Percentiles rank a stretch among this genome's conserved stretches.
These are phyloP conservation scores for Leiothrix lutea DNA, from an alignment of 2,113 vertebrate species.

Conservation along the genomic window DNA sequence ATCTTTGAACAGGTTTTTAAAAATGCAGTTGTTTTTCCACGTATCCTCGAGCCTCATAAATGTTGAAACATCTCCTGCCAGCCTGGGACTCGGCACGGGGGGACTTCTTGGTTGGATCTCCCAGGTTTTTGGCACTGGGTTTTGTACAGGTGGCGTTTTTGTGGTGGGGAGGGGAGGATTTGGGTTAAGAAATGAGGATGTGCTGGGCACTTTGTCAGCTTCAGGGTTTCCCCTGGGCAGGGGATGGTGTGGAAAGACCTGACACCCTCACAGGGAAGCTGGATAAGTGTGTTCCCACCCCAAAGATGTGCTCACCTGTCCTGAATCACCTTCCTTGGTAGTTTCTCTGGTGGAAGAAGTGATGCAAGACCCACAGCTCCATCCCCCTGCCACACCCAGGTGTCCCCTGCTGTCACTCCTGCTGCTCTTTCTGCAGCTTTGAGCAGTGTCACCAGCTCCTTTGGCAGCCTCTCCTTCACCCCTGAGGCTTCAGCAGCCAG, in stretches of 20 bases:
- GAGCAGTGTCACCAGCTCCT: background rate
- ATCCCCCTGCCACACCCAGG: background rate
- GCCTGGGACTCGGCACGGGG: background rate
- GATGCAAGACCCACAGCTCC: background rate
- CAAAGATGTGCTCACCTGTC: background rate
- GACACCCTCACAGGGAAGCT: background rate
- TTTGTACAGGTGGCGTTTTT: background rate
- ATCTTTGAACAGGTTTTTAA: background rate
- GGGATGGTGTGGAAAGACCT: background rate
- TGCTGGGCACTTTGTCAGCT: background rate
- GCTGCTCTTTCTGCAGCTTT: background rate
- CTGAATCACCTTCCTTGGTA: too few relatives aligned
- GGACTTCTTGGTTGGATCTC: background rate
- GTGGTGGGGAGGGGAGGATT: background rate
- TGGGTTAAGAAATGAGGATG: background rate
- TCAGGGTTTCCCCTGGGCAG: background rate
- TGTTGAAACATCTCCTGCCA: background rate
- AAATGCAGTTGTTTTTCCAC: background rate
- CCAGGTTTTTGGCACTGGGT: background rate
- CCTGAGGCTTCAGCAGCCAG: background rate
- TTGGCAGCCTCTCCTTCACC: background rate
- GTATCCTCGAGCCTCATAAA: background rate
- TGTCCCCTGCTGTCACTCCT: background rate
- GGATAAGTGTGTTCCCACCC: background rate
- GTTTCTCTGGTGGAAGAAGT: rapidly evolving